Conservation (phyloP, 2,797 vertebrate species). For the Halcyon smyrnensis region DNA sequence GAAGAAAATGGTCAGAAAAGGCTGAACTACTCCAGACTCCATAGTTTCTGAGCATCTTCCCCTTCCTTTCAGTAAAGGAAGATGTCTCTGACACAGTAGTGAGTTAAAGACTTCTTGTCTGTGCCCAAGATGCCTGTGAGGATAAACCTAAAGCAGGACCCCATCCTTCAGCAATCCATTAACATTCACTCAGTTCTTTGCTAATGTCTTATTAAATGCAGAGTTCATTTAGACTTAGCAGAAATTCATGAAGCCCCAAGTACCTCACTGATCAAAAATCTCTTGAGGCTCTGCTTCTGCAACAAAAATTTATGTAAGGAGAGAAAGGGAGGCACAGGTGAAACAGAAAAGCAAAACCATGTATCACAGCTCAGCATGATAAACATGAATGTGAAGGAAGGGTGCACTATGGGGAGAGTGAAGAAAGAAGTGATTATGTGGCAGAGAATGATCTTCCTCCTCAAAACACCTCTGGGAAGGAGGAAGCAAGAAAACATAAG, state of each 20-base stretch:
- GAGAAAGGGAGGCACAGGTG: background rate
- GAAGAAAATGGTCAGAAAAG: background rate
- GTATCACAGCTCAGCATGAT: background rate
- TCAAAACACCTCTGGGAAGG: background rate
- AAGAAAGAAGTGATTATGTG: background rate
- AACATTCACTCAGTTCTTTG: conserved; percentile 13
- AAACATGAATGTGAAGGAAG: background rate
- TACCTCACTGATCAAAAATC: conserved; percentile 38
- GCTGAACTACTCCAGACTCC: background rate
- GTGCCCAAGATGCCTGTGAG: background rate
- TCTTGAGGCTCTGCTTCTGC: conserved; percentile 13
- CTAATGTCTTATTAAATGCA: conserved; percentile 4
- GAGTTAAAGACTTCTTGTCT: background rate
- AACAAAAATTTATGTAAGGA: conserved; percentile 21
- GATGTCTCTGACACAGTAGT: background rate
- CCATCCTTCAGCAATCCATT: background rate
- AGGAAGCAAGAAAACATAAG: conserved; percentile 20
- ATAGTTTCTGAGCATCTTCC: background rate
- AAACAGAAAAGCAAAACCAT: background rate
- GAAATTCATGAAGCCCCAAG: background rate
- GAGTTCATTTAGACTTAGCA: background rate
- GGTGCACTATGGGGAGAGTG: background rate
- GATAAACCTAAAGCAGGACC: background rate
- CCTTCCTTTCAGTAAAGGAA: background rate
- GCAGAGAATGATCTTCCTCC: background rate